Percentiles rank a stretch among this genome's conserved stretches.
Conservation (phyloP, 2,113 vertebrate genomes). For the Hippopotamus amphibius region DNA sequence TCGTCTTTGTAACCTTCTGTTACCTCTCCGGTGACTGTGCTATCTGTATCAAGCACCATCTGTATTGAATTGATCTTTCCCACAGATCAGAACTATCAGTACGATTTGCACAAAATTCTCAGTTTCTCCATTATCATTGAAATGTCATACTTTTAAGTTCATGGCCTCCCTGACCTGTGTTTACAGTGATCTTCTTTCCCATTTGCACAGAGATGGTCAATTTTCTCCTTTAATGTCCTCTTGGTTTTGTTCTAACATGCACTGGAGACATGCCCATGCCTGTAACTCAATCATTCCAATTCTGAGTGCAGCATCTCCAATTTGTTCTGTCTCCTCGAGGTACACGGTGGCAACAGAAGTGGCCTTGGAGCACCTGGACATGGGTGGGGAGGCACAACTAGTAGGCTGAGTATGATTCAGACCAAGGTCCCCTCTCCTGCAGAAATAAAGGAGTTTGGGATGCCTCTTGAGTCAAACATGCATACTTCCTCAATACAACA, state of each 20-base stretch:
- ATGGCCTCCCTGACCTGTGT: background rate
- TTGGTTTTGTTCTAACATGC: background rate
- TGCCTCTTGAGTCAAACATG: background rate
- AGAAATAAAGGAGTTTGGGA: background rate
- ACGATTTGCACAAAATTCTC: background rate
- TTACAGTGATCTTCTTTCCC: background rate
- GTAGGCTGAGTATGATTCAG: background rate
- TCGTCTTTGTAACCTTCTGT: background rate
- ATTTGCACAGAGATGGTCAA: background rate
- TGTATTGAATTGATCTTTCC: background rate
- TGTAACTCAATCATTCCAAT: background rate
- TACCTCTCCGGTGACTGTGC: background rate
- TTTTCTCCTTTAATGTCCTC: background rate
- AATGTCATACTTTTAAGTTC: background rate
- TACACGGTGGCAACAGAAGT: accelerated
- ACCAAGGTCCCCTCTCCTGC: background rate
- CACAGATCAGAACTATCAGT: background rate
- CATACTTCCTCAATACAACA: background rate
- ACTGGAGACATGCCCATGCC: background rate
- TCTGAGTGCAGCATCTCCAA: accelerated
- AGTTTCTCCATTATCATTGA: background rate
- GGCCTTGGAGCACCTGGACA: accelerated
- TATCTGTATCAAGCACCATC: background rate
- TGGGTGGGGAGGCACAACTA: background rate
- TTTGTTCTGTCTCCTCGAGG: accelerated